A percentile compares a stretch with the other conserved stretches of the same genome.
These are phyloP conservation scores for Tenthredo livida DNA, from an alignment of 2,888 invertebrate species.

Conservation along the genomic window DNA sequence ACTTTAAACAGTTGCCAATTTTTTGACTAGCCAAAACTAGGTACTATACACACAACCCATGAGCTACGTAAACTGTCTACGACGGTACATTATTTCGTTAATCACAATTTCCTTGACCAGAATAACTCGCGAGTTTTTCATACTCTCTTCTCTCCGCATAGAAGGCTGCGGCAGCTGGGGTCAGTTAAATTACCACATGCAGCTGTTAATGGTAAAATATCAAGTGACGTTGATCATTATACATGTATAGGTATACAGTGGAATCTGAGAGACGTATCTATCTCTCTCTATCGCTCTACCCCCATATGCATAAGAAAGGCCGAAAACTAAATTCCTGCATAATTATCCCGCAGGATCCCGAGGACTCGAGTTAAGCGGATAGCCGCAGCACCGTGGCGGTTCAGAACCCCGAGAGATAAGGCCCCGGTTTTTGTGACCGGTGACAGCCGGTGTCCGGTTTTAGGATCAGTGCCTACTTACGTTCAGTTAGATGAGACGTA, in stretches of 20 bases:
- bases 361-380: constrained; percentile 35
- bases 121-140: not conserved
- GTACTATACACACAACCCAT: no score
- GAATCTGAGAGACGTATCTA: not conserved
- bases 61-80: not conserved
- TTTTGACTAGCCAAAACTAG: not conserved
- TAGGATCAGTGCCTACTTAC: constrained; percentile 49
- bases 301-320: not conserved
- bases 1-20: constrained; percentile 26
- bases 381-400: not conserved
- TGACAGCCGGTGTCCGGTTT: constrained; percentile 48
- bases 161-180: not conserved
- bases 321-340: constrained; percentile 38
- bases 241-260: not conserved
- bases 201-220: constrained; percentile 40
- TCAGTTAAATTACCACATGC: constrained; percentile 1
- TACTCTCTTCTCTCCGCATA: not conserved
- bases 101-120: not conserved
- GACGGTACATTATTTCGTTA: not conserved
- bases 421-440: constrained; percentile 4
- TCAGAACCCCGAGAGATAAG: constrained; percentile 31
- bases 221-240: constrained; percentile 21
- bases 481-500: not conserved
- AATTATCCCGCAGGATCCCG: constrained; percentile 31
- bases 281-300: not conserved